Percentiles rank a stretch among this genome's conserved stretches.
phyloP scores from a whole-genome alignment of 2,113 vertebrate genomes.

The Lonchura striata region DNA sequence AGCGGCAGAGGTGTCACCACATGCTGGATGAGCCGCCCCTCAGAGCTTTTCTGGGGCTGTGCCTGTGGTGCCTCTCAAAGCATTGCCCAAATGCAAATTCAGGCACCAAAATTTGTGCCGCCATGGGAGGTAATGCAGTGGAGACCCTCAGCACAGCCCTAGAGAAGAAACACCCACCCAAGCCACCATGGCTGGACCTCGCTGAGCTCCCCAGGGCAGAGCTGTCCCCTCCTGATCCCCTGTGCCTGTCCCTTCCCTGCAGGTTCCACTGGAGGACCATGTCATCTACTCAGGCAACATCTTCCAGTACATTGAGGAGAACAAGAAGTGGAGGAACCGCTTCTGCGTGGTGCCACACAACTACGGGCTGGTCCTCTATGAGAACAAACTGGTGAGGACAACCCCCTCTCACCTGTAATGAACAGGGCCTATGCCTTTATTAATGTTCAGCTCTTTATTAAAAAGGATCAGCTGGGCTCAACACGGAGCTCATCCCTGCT shows the following conservation, averaged over 20 bases:
- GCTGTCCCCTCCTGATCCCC: not conserved
- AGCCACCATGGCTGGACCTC: fast-evolving
- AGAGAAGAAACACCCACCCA: not conserved
- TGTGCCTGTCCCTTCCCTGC: not conserved
- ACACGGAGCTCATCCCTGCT: too few relatives aligned
- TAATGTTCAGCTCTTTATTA: too few relatives aligned
- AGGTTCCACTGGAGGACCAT: slow-evolving; percentile 84
- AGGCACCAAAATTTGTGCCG: fast-evolving
- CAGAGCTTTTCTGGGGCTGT: not conserved
- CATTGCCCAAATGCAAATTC: fast-evolving
- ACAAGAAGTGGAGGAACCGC: slow-evolving; percentile 91
- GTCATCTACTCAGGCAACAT: slow-evolving; percentile 91
- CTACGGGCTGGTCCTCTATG: slow-evolving; percentile 83
- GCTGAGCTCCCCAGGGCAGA: not conserved
- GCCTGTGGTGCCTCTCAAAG: not conserved
- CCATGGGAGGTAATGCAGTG: not conserved
- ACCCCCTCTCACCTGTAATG: fast-evolving
- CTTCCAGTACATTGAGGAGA: slow-evolving; percentile 93
- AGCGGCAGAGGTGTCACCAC: not conserved
- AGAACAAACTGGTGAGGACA: slow-evolving; percentile 85
- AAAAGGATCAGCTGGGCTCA: too few relatives aligned
- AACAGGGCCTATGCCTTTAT: too few relatives aligned
- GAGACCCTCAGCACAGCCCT: not conserved
- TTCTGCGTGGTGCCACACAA: slow-evolving; percentile 87
- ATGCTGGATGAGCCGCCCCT: not conserved